Evolutionary conservation across 2,888 invertebrate genomes (phyloP), one percentile per base, ranked within the genome.

Genomic region (Oithona nana): DNA sequence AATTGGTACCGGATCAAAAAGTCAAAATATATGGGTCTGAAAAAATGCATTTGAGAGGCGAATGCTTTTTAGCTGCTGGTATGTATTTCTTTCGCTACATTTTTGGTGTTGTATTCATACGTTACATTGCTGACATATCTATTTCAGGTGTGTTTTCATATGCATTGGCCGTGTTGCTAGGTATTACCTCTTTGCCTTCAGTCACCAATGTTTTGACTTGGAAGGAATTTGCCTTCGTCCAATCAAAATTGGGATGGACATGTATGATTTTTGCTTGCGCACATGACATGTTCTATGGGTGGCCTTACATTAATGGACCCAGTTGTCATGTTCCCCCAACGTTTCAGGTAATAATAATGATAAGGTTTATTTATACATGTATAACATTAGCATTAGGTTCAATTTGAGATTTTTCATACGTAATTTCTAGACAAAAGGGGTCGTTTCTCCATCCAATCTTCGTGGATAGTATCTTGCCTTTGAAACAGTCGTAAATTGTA

Each of bases 181-280:
- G 67, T 50, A 65, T 66, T 3, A 60, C 66, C 1, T 67, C 66
- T 16, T 64, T 67, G 49, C 67, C 67, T 20, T 66, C 66, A 11
- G 67, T 66, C 24, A 66, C 67, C 1, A 65, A 63, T 22, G 64
- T 65, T 1, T 55, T 67, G 28, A 65, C 66, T 22, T 67, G 67
- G 66, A 31, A 66, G 22, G 66, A 67, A 57, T 66, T 66, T 63
- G 65, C 65, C 58, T 67, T 66, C 62, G 61, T 67, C 39, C 66
- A 66, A 64, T 65, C 65, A 52, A 65, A 65, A 28, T 64, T 66
- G 48, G 66, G 67, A n/a, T 66, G 66, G 66, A 48, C 48, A 16
- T 59, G 39, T 26, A 13, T 59, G 49, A 26, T 59, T n/a, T 59
- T 59, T 20, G 26, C 39, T 20, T 39, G 31, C 22, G 59, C 59